Evolutionary conservation across 2,888 invertebrate species (phyloP).

Genomic region (Cataglyphis livida): DNA sequence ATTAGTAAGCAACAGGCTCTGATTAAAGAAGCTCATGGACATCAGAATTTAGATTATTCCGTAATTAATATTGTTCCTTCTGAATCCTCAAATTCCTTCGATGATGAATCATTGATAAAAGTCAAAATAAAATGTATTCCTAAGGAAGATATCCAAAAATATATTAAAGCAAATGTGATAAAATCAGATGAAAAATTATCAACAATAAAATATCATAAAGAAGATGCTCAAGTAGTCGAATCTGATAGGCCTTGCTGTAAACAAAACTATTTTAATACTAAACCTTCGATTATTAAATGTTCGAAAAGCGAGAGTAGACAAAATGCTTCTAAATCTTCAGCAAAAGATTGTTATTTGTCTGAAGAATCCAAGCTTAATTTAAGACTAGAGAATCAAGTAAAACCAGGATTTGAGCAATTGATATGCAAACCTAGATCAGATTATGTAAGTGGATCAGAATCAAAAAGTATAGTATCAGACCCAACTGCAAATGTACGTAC

Average conservation of each 20-base stretch:
- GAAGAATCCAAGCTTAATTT: constrained; percentile 2
- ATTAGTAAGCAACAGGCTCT: constrained; percentile 73
- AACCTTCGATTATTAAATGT: not conserved
- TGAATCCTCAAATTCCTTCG: constrained; percentile 53
- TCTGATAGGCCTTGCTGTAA: constrained; percentile 2
- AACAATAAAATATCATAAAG: not conserved
- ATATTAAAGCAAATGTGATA: constrained; percentile 26
- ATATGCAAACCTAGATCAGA: constrained; percentile 56
- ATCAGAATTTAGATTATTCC: constrained; percentile 46
- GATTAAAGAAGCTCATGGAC: constrained; percentile 70
- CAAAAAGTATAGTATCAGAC: constrained; percentile 60
- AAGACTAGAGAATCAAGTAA: not conserved
- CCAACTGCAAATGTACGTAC: constrained; percentile 29
- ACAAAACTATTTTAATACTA: not conserved
- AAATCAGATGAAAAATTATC: constrained; percentile 1
- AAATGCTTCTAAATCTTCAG: not conserved
- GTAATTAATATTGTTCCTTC: constrained; percentile 34
- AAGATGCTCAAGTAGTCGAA: constrained; percentile 29
- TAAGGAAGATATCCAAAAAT: constrained; percentile 60
- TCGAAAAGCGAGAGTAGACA: not conserved
- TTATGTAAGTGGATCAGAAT: constrained; percentile 34
- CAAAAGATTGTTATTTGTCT: not conserved
- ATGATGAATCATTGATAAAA: constrained; percentile 74
- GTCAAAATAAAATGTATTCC: constrained; percentile 75
- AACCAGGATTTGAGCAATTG: constrained; percentile 27